These are phyloP conservation scores for Takifugu ocellatus DNA, from an alignment of 2,797 vertebrate genomes.

Conservation along the genomic window DNA sequence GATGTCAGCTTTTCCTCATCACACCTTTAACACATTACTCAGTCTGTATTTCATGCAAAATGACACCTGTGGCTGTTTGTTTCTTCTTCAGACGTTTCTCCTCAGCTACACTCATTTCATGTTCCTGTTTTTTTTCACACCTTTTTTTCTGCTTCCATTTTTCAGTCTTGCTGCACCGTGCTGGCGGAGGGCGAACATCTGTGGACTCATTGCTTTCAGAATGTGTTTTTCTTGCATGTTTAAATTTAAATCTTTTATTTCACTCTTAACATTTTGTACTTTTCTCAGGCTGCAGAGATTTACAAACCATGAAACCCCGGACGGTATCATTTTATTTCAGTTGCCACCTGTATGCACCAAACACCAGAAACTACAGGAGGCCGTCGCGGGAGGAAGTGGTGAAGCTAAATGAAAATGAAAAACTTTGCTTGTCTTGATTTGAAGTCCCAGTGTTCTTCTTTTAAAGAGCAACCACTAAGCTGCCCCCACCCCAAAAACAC, in stretches of 20 bases:
- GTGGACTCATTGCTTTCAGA: neutral
- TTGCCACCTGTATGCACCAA: neutral
- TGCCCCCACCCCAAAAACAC: too few species aligned
- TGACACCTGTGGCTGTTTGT: constrained; percentile 38
- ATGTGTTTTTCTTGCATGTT: too few species aligned
- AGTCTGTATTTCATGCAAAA: constrained; percentile 14
- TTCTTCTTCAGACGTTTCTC: neutral
- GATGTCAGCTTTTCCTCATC: constrained; percentile 2
- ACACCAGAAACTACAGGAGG: constrained; percentile 23
- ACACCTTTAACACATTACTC: constrained; percentile 21
- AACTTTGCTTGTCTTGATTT: constrained; percentile 12
- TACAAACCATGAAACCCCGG: neutral
- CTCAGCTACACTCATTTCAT: neutral
- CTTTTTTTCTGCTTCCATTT: constrained; percentile 27
- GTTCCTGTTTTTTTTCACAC: constrained; percentile 66
- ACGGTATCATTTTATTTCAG: too few species aligned
- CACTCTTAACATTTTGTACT: too few species aligned
- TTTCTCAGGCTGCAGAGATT: too few species aligned
- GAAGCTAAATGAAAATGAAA: constrained; percentile 7
- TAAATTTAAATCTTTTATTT: neutral
- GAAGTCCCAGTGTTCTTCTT: constrained; percentile 8
- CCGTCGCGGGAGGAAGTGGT: constrained; percentile 34
- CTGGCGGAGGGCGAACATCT: constrained; percentile 2
- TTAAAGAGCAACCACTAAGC: neutral
- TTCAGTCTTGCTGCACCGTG: constrained; percentile 2